These are phyloP conservation scores for Tanaodytes sp. DNA, from an alignment of 2,888 invertebrate species.

Conservation along the genomic window DNA sequence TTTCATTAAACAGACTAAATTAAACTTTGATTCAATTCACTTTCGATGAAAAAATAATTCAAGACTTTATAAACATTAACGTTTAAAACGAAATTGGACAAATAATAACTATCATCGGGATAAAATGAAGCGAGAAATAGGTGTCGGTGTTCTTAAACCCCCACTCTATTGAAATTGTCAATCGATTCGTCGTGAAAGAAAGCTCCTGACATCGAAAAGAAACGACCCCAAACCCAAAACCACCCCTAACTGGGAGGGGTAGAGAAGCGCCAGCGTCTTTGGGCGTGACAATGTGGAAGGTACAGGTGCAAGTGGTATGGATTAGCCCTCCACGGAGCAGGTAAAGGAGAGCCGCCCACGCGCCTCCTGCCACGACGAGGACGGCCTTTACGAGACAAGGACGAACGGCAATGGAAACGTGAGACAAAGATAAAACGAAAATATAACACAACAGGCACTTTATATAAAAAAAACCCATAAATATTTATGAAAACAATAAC, in stretches of 20 bases:
- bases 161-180: too few species aligned
- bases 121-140: too few species aligned
- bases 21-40: too few species aligned
- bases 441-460: not conserved
- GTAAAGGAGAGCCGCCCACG: constrained; percentile 64
- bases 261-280: constrained; percentile 46
- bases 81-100: too few species aligned
- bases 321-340: constrained; percentile 55
- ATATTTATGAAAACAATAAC: not conserved
- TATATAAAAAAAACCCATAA: too few species aligned
- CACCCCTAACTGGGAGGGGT: constrained; percentile 19
- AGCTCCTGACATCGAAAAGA: not conserved
- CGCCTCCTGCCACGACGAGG: constrained; percentile 50
- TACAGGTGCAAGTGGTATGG: constrained; percentile 61
- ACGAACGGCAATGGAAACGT: not conserved
- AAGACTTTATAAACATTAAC: too few species aligned
- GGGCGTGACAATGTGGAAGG: constrained; percentile 66
- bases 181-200: constrained; percentile 44
- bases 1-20: too few species aligned
- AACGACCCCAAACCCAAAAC: constrained; percentile 9
- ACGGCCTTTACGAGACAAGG: constrained; percentile 22
- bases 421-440: constrained; percentile 3
- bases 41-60: too few species aligned
- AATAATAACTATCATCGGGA: too few species aligned
- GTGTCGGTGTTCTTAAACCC: too few species aligned